phyloP scores from a whole-genome alignment of 1,140 invertebrate species.

The Cotesia chilonis region DNA sequence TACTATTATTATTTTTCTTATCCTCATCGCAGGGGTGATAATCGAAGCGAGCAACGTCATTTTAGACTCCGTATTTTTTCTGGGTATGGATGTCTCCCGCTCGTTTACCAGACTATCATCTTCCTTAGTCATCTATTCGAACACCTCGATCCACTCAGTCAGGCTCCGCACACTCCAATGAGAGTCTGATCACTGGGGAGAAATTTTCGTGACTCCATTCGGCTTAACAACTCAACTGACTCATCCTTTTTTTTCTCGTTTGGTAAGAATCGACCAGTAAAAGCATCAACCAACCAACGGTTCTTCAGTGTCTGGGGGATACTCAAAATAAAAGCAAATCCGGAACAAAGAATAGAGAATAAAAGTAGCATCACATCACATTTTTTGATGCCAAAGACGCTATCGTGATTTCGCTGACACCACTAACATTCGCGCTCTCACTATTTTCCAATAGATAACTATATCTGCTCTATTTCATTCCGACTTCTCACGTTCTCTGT shows the following conservation, averaged over 20 bases:
- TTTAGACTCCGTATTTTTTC: not conserved
- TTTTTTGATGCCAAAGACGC: conserved; percentile 15
- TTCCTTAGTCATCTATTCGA: no score
- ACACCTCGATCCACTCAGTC: no score
- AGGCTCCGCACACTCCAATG: not conserved
- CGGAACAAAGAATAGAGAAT: no score
- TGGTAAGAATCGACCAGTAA: conserved; percentile 19
- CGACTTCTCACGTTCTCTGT: conserved; percentile 27
- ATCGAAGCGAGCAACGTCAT: conserved; percentile 31
- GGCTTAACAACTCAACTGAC: conserved; percentile 6
- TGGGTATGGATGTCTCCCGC: not conserved
- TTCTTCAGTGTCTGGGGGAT: conserved; percentile 24
- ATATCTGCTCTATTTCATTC: no score
- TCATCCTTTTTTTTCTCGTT: conserved; percentile 1
- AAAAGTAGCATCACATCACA: no score
- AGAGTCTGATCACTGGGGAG: conserved; percentile 17
- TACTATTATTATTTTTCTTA: no score
- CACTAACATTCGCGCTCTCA: conserved; percentile 27
- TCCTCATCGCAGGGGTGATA: conserved; percentile 11
- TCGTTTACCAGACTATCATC: no score
- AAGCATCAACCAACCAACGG: conserved; percentile 11
- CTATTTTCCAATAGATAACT: not conserved
- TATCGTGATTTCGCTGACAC: conserved; percentile 41
- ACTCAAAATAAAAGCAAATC: conserved; percentile 30
- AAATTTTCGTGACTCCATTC: conserved; percentile 29